Conservation (phyloP, 2,888 invertebrate genomes). For the Drosophila atroscutellata region DNA sequence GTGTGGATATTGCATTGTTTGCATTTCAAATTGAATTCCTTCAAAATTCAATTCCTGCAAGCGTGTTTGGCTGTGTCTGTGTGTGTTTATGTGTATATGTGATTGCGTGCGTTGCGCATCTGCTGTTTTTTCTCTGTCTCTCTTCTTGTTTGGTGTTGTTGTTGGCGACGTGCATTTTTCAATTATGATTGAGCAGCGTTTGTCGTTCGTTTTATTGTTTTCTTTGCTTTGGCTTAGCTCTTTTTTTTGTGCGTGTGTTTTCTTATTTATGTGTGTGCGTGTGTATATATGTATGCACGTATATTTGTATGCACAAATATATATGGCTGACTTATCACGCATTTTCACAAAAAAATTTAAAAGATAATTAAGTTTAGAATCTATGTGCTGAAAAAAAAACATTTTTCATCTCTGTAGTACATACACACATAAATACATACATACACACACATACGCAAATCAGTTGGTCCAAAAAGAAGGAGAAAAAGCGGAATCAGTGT, state of each 20-base stretch:
- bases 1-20: constrained; percentile 70
- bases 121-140: constrained; percentile 70
- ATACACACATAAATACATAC: not conserved
- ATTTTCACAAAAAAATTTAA: not conserved
- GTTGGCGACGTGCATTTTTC: constrained; percentile 70
- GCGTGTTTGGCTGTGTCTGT: constrained; percentile 4
- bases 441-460: constrained; percentile 37
- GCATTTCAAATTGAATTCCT: constrained; percentile 81
- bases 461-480: constrained; percentile 24
- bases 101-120: constrained; percentile 75
- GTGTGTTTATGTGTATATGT: constrained; percentile 41
- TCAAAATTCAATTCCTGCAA: constrained; percentile 66
- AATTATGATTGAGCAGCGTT: constrained; percentile 79
- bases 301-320: constrained; percentile 15
- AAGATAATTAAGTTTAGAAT: not conserved
- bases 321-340: not conserved
- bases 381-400: not conserved
- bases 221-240: constrained; percentile 72
- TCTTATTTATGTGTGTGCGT: not conserved
- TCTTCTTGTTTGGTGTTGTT: constrained; percentile 37
- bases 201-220: constrained; percentile 78
- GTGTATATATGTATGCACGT: constrained; percentile 1
- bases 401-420: not conserved
- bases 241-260: constrained; percentile 43
- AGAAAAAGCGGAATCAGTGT: constrained; percentile 23